These are phyloP conservation scores for Vanessa atalanta DNA, from an alignment of 1,140 invertebrate species.

Conservation along the genomic window DNA sequence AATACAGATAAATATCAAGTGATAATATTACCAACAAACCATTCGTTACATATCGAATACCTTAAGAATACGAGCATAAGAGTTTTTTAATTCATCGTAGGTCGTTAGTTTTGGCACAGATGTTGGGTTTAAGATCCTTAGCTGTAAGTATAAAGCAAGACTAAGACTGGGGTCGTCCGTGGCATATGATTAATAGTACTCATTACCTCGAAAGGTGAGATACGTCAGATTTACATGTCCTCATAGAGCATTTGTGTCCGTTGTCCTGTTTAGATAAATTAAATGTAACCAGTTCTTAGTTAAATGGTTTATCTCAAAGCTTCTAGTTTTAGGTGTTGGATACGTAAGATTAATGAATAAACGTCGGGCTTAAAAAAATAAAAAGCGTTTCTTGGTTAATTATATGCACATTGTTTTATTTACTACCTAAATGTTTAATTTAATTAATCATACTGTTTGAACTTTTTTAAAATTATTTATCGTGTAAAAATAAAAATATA, in stretches of 20 bases:
- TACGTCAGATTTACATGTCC: slow-evolving; percentile 59
- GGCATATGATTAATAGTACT: slow-evolving; percentile 69
- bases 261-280: slow-evolving; percentile 41
- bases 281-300: slow-evolving; percentile 19
- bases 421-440: neutral
- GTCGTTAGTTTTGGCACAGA: slow-evolving; percentile 74
- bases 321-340: neutral
- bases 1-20: too few relatives aligned
- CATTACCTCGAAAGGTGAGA: slow-evolving; percentile 61
- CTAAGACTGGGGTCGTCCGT: slow-evolving; percentile 49
- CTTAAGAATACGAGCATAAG: slow-evolving; percentile 38
- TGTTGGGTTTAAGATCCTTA: slow-evolving; percentile 55
- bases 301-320: neutral
- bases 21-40: neutral
- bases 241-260: slow-evolving; percentile 38
- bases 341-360: neutral
- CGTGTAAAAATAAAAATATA: too few relatives aligned
- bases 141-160: slow-evolving; percentile 48
- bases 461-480: neutral
- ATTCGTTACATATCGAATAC: slow-evolving; percentile 20
- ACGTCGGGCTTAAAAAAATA: neutral
- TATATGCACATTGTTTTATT: slow-evolving; percentile 9
- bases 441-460: neutral
- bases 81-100: slow-evolving; percentile 47
- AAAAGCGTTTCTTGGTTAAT: neutral